Percentiles rank a stretch among this genome's conserved stretches.
Conservation (phyloP, 2,113 vertebrate species). For the Ophthalmolycus amberensis region DNA sequence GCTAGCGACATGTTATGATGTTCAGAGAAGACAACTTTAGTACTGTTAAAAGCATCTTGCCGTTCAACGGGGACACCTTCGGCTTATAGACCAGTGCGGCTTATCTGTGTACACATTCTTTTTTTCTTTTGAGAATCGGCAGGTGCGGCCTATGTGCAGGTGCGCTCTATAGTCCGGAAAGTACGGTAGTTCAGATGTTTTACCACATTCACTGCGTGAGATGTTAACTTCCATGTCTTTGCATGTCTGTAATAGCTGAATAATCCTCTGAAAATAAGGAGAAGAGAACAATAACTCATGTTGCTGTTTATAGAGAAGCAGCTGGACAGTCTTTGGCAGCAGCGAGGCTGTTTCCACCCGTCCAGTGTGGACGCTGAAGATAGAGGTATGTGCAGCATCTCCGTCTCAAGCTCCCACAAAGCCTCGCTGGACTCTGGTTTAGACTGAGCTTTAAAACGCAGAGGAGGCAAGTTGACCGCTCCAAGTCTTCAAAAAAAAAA, state of each 20-base stretch:
- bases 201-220: background rate
- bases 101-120: too few species aligned
- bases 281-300: conserved; percentile 23
- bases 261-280: conserved; percentile 34
- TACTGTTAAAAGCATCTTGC: too few species aligned
- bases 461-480: background rate
- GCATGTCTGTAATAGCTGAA: background rate
- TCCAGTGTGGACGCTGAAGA: conserved; percentile 43
- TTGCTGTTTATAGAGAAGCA: conserved; percentile 51
- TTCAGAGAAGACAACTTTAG: too few species aligned
- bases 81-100: too few species aligned
- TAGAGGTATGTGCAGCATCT: conserved; percentile 51
- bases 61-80: too few species aligned
- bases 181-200: background rate
- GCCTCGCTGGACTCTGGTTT: conserved; percentile 3
- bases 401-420: conserved; percentile 37
- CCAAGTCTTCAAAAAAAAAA: background rate
- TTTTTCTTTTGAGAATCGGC: too few species aligned
- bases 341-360: conserved; percentile 29
- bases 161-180: too few species aligned
- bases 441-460: conserved; percentile 12
- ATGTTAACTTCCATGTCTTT: background rate
- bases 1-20: too few species aligned
- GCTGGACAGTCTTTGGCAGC: conserved; percentile 57
- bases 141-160: too few species aligned